Conservation (phyloP, 1,140 invertebrate genomes). For the Neodiprion lecontei region DNA sequence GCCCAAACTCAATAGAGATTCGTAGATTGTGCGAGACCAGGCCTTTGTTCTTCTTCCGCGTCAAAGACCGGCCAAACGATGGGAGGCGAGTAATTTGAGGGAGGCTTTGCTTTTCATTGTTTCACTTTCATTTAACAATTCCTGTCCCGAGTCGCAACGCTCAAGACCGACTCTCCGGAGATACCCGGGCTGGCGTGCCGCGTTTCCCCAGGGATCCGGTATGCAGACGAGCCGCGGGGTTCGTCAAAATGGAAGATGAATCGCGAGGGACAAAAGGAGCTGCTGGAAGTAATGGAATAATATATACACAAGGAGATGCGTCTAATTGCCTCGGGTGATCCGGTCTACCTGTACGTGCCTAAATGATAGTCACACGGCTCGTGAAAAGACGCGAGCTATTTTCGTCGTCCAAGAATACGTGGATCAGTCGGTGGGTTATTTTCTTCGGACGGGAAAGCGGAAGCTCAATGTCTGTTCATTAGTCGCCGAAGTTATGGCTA, state of each 20-base stretch:
- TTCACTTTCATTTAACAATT: conserved; percentile 6
- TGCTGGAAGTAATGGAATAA: background rate
- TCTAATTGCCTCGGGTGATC: background rate
- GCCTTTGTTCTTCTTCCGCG: conserved; percentile 1
- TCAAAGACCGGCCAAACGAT: background rate
- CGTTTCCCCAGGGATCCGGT: background rate
- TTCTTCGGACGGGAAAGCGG: too few species aligned
- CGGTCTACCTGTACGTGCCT: background rate
- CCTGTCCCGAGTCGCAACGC: background rate
- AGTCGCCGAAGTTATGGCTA: too few species aligned
- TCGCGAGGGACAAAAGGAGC: background rate
- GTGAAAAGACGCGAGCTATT: too few species aligned
- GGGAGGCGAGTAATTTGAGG: background rate
- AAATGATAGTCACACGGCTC: too few species aligned
- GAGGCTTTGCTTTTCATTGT: conserved; percentile 7
- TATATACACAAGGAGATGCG: background rate
- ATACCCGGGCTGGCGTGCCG: background rate
- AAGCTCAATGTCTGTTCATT: too few species aligned
- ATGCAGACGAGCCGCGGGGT: background rate
- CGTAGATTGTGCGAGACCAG: background rate
- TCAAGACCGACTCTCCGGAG: background rate
- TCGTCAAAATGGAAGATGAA: conserved; percentile 4
- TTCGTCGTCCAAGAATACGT: too few species aligned
- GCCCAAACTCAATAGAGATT: background rate
- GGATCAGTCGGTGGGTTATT: too few species aligned